Conservation (phyloP, 2,113 vertebrate species). For the Pagrus major region DNA sequence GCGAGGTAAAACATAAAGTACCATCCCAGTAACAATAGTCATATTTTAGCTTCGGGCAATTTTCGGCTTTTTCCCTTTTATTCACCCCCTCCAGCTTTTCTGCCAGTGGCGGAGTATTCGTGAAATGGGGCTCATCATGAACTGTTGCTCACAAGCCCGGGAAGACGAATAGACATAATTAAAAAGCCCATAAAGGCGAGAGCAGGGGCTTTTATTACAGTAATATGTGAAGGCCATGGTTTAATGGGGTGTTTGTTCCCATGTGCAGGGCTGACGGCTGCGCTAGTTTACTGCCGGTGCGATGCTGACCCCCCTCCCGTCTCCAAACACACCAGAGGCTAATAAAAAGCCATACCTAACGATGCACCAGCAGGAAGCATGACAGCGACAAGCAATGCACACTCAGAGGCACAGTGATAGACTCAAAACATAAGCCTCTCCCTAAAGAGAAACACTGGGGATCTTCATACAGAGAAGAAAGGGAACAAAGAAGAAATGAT, state of each 20-base stretch:
- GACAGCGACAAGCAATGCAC: slow-evolving; percentile 45
- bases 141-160: slow-evolving; percentile 73
- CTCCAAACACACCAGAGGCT: slow-evolving; percentile 59
- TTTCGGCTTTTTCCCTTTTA: slow-evolving; percentile 47
- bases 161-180: slow-evolving; percentile 84
- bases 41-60: slow-evolving; percentile 61
- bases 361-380: slow-evolving; percentile 56
- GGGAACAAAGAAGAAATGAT: not conserved
- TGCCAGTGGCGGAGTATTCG: slow-evolving; percentile 50
- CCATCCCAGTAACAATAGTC: slow-evolving; percentile 41
- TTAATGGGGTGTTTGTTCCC: slow-evolving; percentile 82
- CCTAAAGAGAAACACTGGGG: not conserved
- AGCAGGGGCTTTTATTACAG: slow-evolving; percentile 78
- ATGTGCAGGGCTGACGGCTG: slow-evolving; percentile 58
- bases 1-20: slow-evolving; percentile 42
- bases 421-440: not conserved
- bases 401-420: slow-evolving; percentile 13
- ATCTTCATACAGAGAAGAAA: not conserved
- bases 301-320: slow-evolving; percentile 39
- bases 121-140: slow-evolving; percentile 73
- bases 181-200: slow-evolving; percentile 81
- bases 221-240: slow-evolving; percentile 77
- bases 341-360: slow-evolving; percentile 76
- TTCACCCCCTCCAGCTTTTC: slow-evolving; percentile 53
- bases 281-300: slow-evolving; percentile 57